Conservation (phyloP, 2,797 vertebrate species). For the Aselliscus stoliczkanus region DNA sequence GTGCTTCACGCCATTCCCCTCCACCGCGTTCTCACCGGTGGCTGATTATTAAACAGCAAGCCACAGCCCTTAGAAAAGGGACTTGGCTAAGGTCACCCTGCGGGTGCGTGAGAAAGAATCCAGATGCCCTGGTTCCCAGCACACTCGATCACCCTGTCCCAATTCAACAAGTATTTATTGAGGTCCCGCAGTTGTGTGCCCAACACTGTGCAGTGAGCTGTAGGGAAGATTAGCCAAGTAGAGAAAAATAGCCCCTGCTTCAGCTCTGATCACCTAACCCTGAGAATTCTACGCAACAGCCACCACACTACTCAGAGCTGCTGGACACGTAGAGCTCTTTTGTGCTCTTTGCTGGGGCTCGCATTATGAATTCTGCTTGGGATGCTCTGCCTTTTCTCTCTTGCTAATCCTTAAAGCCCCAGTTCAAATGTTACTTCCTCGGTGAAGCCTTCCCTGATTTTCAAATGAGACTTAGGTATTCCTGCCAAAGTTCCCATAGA, state of each 20-base stretch:
- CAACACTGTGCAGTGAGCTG: neutral
- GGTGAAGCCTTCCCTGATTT: conserved; percentile 38
- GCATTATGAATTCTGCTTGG: neutral
- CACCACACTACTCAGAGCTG: neutral
- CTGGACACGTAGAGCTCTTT: neutral
- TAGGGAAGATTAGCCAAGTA: neutral
- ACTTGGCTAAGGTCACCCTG: conserved; percentile 48
- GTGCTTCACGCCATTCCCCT: neutral
- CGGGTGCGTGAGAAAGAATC: neutral
- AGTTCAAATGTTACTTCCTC: neutral
- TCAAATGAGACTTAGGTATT: neutral
- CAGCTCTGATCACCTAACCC: neutral
- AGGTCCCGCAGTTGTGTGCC: neutral
- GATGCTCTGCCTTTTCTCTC: conserved; percentile 19
- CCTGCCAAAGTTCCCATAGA: neutral
- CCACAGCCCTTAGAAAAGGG: neutral
- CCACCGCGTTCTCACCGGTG: neutral
- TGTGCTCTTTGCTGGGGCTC: neutral
- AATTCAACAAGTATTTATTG: conserved; percentile 38
- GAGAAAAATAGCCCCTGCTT: neutral
- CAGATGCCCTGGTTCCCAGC: neutral
- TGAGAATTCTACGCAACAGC: neutral
- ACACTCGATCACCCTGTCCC: neutral
- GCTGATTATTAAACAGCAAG: neutral
- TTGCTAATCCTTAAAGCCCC: conserved; percentile 46